Evolutionary conservation across 2,113 vertebrate genomes (phyloP).

Genomic region (Columba janthina): DNA sequence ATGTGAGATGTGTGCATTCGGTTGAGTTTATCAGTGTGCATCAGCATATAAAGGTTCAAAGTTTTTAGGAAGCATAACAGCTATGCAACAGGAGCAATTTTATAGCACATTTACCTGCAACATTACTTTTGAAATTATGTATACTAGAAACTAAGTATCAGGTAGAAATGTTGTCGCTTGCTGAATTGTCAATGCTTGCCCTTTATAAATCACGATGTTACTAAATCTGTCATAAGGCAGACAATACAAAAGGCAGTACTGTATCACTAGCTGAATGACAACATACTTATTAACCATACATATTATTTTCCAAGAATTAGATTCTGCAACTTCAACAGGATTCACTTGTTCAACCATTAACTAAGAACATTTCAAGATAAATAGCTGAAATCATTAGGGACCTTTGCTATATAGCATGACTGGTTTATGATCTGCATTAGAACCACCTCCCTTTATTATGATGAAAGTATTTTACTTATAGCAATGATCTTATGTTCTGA

Average conservation of each 20-base stretch:
- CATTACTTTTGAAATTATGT: conserved; percentile 71
- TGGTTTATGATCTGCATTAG: neutral
- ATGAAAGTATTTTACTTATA: conserved; percentile 41
- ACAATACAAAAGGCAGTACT: conserved; percentile 55
- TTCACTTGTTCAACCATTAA: conserved; percentile 19
- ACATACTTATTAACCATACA: conserved; percentile 18
- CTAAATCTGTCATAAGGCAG: conserved; percentile 62
- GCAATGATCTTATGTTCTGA: conserved; percentile 38
- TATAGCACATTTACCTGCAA: conserved; percentile 24
- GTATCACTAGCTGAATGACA: conserved; percentile 20
- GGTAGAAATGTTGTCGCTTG: conserved; percentile 59
- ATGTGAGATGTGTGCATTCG: neutral
- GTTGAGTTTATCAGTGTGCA: neutral
- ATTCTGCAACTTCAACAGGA: neutral
- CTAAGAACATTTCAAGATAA: neutral
- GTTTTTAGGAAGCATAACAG: neutral
- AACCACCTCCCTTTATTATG: neutral
- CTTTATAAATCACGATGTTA: conserved; percentile 74
- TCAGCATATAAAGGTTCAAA: neutral
- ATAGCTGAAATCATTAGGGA: conserved; percentile 17
- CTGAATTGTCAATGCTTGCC: conserved; percentile 70
- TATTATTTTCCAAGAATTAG: conserved; percentile 58
- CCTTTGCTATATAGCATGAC: neutral
- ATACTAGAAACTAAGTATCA: conserved; percentile 63
- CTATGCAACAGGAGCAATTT: neutral